Evolutionary conservation across 30 jellyfish, hydroid and myxozoan genomes (phyloP).

Genomic region (Clytia hemisphaerica): DNA sequence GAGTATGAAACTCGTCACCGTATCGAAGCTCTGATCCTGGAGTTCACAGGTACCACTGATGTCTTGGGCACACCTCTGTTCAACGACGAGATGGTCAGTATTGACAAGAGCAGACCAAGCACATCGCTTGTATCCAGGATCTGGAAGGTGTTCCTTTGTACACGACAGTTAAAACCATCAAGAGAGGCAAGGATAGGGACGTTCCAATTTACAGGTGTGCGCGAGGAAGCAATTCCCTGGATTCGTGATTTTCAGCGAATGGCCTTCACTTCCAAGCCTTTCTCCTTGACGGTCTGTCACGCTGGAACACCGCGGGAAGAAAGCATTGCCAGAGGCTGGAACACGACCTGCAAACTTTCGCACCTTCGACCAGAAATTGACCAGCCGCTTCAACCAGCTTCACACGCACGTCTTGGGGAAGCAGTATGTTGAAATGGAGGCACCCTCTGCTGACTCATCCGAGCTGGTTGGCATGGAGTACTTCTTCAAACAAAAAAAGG

Average conservation of each 20-base stretch:
- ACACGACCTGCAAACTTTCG: background rate
- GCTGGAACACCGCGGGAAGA: conserved; percentile 29
- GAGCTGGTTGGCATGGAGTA: conserved; percentile 38
- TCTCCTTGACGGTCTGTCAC: conserved; percentile 21
- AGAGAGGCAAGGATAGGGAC: conserved; percentile 12
- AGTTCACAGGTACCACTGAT: conserved; percentile 34
- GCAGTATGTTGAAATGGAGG: background rate
- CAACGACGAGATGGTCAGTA: conserved; percentile 1
- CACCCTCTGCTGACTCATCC: background rate
- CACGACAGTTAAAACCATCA: conserved; percentile 14
- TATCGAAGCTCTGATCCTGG: conserved; percentile 28
- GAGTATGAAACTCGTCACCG: conserved; percentile 9
- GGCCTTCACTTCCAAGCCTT: conserved; percentile 37
- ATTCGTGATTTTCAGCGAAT: conserved; percentile 24
- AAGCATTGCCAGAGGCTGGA: conserved; percentile 11
- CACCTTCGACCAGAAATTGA: background rate
- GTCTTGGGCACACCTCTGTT: conserved; percentile 43
- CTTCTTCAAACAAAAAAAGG: conserved; percentile 7
- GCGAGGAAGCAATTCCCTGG: conserved; percentile 41
- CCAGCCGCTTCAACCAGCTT: background rate
- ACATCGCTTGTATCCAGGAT: conserved; percentile 44
- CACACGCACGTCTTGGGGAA: background rate
- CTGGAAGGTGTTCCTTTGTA: conserved; percentile 30
- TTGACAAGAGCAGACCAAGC: conserved; percentile 47
- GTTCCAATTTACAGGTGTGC: conserved; percentile 52